Percentiles rank a stretch among this genome's conserved stretches.
phyloP scores from a whole-genome alignment of 2,797 vertebrate species.

The Rhadinocentrus ornatus region DNA sequence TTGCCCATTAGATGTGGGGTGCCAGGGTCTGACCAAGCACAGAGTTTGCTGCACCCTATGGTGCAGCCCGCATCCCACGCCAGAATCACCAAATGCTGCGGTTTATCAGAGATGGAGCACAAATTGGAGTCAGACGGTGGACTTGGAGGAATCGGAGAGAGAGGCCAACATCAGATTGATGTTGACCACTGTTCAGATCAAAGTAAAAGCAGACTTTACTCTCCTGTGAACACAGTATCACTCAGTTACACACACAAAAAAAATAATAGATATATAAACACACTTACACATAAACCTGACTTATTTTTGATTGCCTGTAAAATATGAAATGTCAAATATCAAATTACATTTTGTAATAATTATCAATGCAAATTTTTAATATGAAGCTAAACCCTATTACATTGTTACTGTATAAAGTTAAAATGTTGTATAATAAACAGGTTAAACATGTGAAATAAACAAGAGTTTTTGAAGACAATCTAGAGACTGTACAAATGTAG shows the following conservation, averaged over 20 bases:
- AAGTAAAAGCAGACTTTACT: conserved; percentile 35
- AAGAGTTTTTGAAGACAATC: conserved; percentile 6
- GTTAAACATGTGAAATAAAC: neutral
- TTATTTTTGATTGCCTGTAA: neutral
- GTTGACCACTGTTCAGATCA: conserved; percentile 64
- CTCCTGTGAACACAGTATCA: conserved; percentile 38
- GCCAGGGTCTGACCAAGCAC: conserved; percentile 84
- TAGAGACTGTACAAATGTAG: neutral
- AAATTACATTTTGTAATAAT: neutral
- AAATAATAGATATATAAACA: neutral
- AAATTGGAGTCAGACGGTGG: conserved; percentile 86
- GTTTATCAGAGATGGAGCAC: conserved; percentile 82
- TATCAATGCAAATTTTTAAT: neutral
- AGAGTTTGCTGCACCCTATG: conserved; percentile 85
- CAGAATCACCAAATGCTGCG: conserved; percentile 88
- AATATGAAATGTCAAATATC: neutral
- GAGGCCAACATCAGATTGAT: conserved; percentile 59
- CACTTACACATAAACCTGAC: neutral
- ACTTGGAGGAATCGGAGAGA: conserved; percentile 79
- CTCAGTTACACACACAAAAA: conserved; percentile 22
- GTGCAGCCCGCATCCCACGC: conserved; percentile 80
- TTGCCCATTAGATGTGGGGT: conserved; percentile 87
- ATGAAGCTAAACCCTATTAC: conserved; percentile 24
- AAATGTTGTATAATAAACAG: conserved; percentile 36
- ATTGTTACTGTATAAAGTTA: neutral